Base-by-base conservation (phyloP, 2,888 invertebrate genomes). In the Rhamphomyia laevipes region DNA sequence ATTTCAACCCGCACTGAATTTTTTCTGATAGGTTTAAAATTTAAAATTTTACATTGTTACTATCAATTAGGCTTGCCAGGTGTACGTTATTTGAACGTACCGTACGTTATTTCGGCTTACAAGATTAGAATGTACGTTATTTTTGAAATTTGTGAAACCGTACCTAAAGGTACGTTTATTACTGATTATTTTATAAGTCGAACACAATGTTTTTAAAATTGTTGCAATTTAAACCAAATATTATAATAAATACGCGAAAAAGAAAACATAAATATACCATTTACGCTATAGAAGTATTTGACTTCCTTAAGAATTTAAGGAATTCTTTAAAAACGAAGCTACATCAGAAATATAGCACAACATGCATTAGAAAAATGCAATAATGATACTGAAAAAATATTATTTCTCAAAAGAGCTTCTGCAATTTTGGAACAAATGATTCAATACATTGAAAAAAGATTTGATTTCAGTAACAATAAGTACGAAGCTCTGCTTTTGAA, bases 211-310 rank as follows among this genome's bases (percentile, higher is more conserved):
- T 41, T 41, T 41, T 21, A 41, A 41, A 41, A 21, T 21, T 41
- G 11, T 41, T 41, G 21, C 17, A 41, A 21, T 41, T 21, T 41
- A 41, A 41, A 41, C 13, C 41, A n/a, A 41, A 41, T 41, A n/a
- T 5, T 12, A 41, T 41, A 41, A 41, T 18, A 41, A 41, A 41
- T 41, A 41, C 18, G 7, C 2, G 41, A 41, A 40, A 40, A 40
- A 12, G 40, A 18, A 41, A 41, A 41, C 41, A 41, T 13, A 41
- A 41, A 41, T 41, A 13, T 21, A 13, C 41, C 41, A 41, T 21
- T 41, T 41, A 21, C 41, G 12, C 21, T n/a, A 47, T 43, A 43
- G 47, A 47, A 43, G 6, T 43, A 30, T 47, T 30, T 33, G 47
- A 47, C 23, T 33, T 33, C 3, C 33, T 33, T 33, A 13, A 33